Conservation (phyloP, 2,113 vertebrate genomes). For the Epinephelus fuscoguttatus region DNA sequence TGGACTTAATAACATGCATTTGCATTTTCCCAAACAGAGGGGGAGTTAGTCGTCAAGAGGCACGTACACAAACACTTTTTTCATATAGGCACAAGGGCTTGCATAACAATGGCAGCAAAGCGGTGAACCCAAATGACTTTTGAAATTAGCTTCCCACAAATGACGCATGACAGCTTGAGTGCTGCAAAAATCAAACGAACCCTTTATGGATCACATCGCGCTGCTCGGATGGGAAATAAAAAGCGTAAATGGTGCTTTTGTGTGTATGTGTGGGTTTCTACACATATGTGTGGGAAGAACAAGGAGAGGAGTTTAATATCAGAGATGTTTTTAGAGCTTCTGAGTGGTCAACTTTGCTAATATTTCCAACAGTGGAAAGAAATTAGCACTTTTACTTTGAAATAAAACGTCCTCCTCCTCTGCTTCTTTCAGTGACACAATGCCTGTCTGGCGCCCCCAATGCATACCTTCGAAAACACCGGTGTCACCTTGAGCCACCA, state of each 20-base stretch:
- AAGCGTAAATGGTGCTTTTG: constrained; percentile 38
- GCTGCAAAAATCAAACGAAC: constrained; percentile 66
- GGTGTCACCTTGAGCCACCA: constrained; percentile 45
- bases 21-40: constrained; percentile 61
- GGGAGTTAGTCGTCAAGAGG: constrained; percentile 42
- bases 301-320: constrained; percentile 14
- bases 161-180: constrained; percentile 72
- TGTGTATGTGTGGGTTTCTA: constrained; percentile 27
- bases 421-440: not conserved
- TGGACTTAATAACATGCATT: constrained; percentile 63
- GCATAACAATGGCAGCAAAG: constrained; percentile 50
- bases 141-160: constrained; percentile 72
- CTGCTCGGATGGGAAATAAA: constrained; percentile 63
- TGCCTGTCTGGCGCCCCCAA: constrained; percentile 8
- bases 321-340: constrained; percentile 19
- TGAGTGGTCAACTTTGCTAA: constrained; percentile 11
- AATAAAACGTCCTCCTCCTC: constrained; percentile 1
- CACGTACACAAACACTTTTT: constrained; percentile 39
- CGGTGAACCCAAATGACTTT: constrained; percentile 57
- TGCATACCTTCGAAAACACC: constrained; percentile 21
- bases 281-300: constrained; percentile 16
- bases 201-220: constrained; percentile 50
- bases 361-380: not conserved
- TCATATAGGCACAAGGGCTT: constrained; percentile 39
- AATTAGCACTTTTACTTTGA: not conserved